Percentiles rank a stretch among this genome's conserved stretches.
Evolutionary conservation across 2,797 vertebrate genomes (phyloP).

Genomic region (Mormyrops attenuatus): DNA sequence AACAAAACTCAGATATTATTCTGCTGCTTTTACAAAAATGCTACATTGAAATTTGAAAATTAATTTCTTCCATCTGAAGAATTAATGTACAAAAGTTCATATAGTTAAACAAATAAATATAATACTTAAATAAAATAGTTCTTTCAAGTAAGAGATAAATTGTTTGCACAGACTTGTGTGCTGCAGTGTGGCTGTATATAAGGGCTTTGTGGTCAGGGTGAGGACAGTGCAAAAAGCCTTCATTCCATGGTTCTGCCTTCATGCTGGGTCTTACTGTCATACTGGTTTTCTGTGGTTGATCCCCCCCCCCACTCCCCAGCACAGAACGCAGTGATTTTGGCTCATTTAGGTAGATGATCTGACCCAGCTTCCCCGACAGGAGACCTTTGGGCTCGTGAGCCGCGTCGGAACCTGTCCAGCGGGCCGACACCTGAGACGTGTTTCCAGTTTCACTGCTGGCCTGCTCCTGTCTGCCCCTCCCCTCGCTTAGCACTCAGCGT

Average conservation of each 20-base stretch:
- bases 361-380: neutral
- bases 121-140: neutral
- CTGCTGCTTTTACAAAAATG: neutral
- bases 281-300: neutral
- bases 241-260: neutral
- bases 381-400: slow-evolving; percentile 32
- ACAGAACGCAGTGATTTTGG: neutral
- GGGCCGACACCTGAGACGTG: slow-evolving; percentile 38
- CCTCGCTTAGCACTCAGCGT: slow-evolving; percentile 25
- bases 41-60: neutral
- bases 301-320: neutral
- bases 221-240: neutral
- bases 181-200: neutral
- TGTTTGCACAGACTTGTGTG: neutral
- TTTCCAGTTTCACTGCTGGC: slow-evolving; percentile 48
- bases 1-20: neutral
- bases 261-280: neutral
- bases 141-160: neutral
- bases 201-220: neutral
- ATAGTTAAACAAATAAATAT: neutral
- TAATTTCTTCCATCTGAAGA: neutral
- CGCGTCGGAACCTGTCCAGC: slow-evolving; percentile 39
- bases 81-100: neutral
- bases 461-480: slow-evolving; percentile 30
- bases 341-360: neutral